phyloP scores from a whole-genome alignment of 2,113 vertebrate genomes.

The Jacana jacana region DNA sequence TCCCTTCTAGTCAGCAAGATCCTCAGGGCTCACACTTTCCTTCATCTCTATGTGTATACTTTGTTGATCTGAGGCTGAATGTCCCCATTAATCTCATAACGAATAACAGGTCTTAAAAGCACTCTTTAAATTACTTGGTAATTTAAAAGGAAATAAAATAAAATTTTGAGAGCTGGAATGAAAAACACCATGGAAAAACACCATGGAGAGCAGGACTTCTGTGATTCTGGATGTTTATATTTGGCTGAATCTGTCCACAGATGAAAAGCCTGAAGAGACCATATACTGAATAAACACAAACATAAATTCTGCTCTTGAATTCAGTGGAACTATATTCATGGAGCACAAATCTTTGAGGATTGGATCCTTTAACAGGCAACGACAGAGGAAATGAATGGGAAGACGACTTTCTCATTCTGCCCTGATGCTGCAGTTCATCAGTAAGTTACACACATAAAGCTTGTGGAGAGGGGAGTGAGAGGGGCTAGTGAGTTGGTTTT shows the following conservation, averaged over 20 bases:
- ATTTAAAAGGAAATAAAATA: background rate
- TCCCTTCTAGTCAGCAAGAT: background rate
- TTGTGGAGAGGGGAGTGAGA: accelerated
- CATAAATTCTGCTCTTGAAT: background rate
- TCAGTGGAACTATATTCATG: background rate
- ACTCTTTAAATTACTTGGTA: background rate
- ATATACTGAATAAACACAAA: background rate
- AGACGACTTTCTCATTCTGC: background rate
- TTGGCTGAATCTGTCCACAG: background rate
- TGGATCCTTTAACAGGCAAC: background rate
- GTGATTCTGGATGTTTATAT: background rate
- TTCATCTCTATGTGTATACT: background rate
- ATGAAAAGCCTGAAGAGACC: background rate
- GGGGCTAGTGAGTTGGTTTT: background rate
- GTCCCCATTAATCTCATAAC: background rate
- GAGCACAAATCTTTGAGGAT: background rate
- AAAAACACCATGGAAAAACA: background rate
- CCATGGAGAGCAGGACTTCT: background rate
- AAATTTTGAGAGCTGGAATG: background rate
- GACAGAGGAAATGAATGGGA: background rate
- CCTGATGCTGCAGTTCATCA: background rate
- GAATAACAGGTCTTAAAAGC: background rate
- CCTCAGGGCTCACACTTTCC: background rate
- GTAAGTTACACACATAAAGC: background rate
- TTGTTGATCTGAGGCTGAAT: background rate